Evolutionary conservation across 2,888 invertebrate species (phyloP).

Genomic region (Pseudanteris insignis): DNA sequence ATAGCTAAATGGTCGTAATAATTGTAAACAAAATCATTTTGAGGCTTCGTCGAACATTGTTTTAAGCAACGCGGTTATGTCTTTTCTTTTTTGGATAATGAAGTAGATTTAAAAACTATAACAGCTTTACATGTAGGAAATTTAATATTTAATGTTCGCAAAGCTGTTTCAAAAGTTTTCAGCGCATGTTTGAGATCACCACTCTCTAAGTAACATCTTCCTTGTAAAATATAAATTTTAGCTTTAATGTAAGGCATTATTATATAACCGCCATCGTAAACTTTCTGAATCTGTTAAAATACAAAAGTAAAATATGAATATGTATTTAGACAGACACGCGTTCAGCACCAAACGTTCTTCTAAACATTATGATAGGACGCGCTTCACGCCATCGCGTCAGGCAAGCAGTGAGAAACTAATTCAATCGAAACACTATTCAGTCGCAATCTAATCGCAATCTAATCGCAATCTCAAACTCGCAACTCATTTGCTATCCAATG

Average conservation of each 20-base stretch:
- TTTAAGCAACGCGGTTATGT: constrained; percentile 57
- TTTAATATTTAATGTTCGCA: constrained; percentile 62
- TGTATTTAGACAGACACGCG: no score
- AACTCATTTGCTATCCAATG: no score
- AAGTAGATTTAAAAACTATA: constrained; percentile 51
- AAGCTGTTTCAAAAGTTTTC: constrained; percentile 59
- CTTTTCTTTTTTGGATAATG: constrained; percentile 57
- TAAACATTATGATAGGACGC: no score
- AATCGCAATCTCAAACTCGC: no score
- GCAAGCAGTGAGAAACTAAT: no score
- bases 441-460: no score
- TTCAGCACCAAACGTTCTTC: no score
- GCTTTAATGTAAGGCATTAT: constrained; percentile 61
- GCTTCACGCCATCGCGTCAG: no score
- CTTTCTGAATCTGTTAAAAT: constrained; percentile 47
- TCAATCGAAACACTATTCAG: no score
- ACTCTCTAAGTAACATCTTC: constrained; percentile 63
- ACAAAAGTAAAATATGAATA: no score
- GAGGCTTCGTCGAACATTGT: constrained; percentile 35
- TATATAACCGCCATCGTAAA: constrained; percentile 51
- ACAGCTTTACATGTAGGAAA: constrained; percentile 61
- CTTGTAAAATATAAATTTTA: constrained; percentile 66
- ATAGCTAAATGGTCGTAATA: constrained; percentile 67
- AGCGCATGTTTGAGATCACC: constrained; percentile 65
- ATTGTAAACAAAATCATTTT: constrained; percentile 58